Base-by-base conservation (phyloP, 2,797 vertebrate genomes). In the Sus cebifrons region DNA sequence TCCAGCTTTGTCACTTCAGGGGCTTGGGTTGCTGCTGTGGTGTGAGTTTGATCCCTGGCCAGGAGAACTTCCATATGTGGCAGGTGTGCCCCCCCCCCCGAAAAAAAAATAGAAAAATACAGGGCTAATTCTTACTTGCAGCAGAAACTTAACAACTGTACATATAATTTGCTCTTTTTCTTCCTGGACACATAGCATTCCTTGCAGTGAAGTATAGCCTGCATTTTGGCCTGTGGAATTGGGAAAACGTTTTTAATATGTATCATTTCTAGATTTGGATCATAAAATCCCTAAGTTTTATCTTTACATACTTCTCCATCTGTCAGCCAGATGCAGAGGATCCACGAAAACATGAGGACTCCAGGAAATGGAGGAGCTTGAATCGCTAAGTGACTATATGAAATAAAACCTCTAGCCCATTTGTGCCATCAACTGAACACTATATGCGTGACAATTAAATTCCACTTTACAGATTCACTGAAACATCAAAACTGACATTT, bases 271-370 rank as follows among this genome's bases (percentile, higher is more conserved):
- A 92, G 27, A 60, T 5, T 54, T 78, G 9, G 29, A 49, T 65
- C 70, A 65, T 86, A 49, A 91, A 89, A 65, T 20, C 23, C 20
- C 17, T 13, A 21, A 14, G 12, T 13, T 23, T 89, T 29, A 65
- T 85, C n/a, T 36, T 60, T 71, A 36, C 58, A 71, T 89, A 67
- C 11, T 79, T 79, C 44, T 16, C 67, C 32, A 71, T 96, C 70
- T 91, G 65, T 95, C 54, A 89, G 32, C 54, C 92, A 90, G 36
- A 87, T 67, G 36, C 36, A 78, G n/a, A 58, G 11, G 20, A 54
- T 62, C 15, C 29, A 83, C 52, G 16, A 56, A 73, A 91, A 52
- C 27, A 29, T 2, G 20, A 6, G 86, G 44, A 49, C 16, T 21
- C 85, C 62, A 60, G 23, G 9, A 44, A 40, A 36, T 18, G 21